phyloP scores from a whole-genome alignment of 1,140 invertebrate species.

The Nylanderia fulva region DNA sequence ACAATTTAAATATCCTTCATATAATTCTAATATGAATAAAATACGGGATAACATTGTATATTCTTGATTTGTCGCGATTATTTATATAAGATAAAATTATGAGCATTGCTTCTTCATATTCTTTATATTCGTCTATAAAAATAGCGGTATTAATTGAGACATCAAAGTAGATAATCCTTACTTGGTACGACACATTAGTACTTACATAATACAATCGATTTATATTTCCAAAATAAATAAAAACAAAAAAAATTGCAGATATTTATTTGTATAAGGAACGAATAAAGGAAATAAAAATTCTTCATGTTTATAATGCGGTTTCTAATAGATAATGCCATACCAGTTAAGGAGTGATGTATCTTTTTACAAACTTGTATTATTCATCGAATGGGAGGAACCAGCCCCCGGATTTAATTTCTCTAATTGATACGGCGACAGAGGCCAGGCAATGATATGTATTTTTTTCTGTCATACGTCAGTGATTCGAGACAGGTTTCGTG shows the following conservation, averaged over 20 bases:
- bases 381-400: neutral
- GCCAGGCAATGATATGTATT: constrained; percentile 40
- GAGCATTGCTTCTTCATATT: neutral
- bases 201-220: neutral
- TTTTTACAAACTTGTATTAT: neutral
- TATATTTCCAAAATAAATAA: constrained; percentile 1
- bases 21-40: neutral
- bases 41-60: neutral
- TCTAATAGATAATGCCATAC: neutral
- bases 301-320: neutral
- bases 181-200: neutral
- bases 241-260: neutral
- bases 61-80: neutral
- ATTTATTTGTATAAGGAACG: neutral
- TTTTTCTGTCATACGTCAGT: constrained; percentile 16
- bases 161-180: constrained; percentile 15
- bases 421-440: constrained; percentile 3
- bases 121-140: constrained; percentile 34
- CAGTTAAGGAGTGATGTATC: neutral
- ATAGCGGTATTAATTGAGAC: constrained; percentile 26
- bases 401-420: constrained; percentile 9
- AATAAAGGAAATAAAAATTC: neutral
- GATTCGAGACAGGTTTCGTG: neutral
- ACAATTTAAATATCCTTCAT: neutral
- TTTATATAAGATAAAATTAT: constrained; percentile 27